Base-by-base conservation (phyloP, 2,888 invertebrate species). In the Rhingia rostrata region DNA sequence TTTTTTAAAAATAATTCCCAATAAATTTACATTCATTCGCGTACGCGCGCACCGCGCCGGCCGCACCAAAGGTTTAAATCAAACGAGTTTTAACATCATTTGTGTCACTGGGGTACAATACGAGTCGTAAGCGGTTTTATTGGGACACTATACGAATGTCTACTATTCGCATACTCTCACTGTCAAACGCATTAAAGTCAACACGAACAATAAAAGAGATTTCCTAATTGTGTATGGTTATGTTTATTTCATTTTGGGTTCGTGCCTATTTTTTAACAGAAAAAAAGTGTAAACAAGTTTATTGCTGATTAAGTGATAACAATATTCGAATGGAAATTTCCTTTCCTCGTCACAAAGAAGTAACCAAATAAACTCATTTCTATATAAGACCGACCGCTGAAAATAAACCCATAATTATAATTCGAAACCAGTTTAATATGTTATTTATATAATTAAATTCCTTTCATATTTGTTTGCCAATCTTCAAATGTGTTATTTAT, bases 21-120 rank as follows among this genome's bases (percentile, higher is more conserved):
- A 66, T 43, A 53, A 41, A 53, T 41, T 53, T 33, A 39, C 53
- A 53, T 51, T 41, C 33, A 66, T 43, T 66, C 47, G 14, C 63
- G 32, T 54, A 4, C 9, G 14, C 37, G 54, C 37, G 33, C 12
- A 4, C 12, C 9, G 4, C 12, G n/a, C 33, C 6, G 53, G 12
- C 32, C 6, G 12, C 12, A 9, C 12, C 32, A 56, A 58, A 79
- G 72, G 72, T 79, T 73, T 73, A 79, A 79, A 60, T 60, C 53
- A 79, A 79, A 79, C 79, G 73, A 79, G 79, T 79, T 79, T 72
- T 79, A 45, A 72, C 75, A 77, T 14, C 77, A 82, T 77, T 66
- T 82, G 66, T 82, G 82, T 82, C 82, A 82, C 70, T 72, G 66
- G 82, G 75, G 72, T 82, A 72, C 54, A 72, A 66, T 82, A 77